Conservation (phyloP, 2,113 vertebrate species). For the Oncorhynchus mykiss region DNA sequence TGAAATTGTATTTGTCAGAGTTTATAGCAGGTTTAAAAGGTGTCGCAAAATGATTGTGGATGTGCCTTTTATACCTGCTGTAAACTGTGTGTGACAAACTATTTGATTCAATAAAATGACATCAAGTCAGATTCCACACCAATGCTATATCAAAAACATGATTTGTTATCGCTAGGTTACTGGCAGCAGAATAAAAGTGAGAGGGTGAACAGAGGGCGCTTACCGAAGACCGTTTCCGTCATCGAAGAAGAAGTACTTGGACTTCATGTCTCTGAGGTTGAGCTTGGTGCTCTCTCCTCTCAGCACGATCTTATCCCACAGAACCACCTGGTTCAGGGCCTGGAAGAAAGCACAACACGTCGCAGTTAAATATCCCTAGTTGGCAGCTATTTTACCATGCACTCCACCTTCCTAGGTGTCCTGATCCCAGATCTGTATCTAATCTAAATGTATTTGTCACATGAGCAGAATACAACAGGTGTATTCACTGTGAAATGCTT, state of each 20-base stretch:
- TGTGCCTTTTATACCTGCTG: no score
- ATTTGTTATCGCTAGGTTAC: not conserved
- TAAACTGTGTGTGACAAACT: no score
- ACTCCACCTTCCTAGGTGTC: not conserved
- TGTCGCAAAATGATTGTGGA: no score
- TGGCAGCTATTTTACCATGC: not conserved
- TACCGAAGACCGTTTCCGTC: slow-evolving; percentile 97
- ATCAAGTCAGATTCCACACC: not conserved
- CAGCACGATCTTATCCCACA: slow-evolving; percentile 96
- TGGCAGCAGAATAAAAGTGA: not conserved
- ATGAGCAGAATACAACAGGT: no score
- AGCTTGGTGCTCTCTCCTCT: slow-evolving; percentile 91
- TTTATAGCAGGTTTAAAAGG: no score
- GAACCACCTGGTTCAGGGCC: slow-evolving; percentile 95
- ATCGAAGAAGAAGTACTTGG: slow-evolving; percentile 98
- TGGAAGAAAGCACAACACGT: slow-evolving; percentile 41
- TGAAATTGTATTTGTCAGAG: no score
- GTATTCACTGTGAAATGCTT: not conserved
- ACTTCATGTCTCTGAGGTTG: slow-evolving; percentile 88
- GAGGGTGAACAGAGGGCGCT: slow-evolving; percentile 37
- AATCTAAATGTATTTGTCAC: no score
- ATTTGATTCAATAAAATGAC: not conserved
- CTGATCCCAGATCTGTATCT: not conserved
- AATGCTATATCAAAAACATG: no score
- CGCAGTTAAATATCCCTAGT: not conserved